Base-by-base conservation (phyloP, 2,888 invertebrate genomes). In the Agrypnus murinus region DNA sequence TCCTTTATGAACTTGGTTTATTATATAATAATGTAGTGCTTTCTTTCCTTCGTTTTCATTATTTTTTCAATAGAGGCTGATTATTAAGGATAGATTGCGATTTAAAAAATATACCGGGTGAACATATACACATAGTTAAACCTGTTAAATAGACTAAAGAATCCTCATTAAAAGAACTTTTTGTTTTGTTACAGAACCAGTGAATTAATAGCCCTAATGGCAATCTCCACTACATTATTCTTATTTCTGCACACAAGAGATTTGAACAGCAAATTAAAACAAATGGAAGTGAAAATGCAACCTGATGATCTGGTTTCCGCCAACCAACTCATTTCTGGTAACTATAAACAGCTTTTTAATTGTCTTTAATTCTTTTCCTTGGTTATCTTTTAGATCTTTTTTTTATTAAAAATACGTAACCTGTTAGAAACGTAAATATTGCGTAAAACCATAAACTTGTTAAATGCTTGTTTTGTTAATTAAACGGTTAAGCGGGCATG, bases 181-280 rank as follows among this genome's bases (percentile, higher is more conserved):
- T 25, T 25, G 25, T 82, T 82, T 77, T 75, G 69, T 88, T 89
- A 55, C 88, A 95, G 95, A 85, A 94, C 95, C 65, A 94, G 93
- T 81, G 95, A 95, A 86, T 87, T 95, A 81, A 91, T 95, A 77
- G 95, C 95, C 14, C 86, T 95, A 74, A 88, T 95, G 81, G 95
- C 94, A 34, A 91, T 95, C 74, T 95, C 94, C 53, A 93, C 93
- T 80, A 95, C 95, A 0, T 87, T 95, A 80, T 95, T 95, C 86
- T 90, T 95, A 79, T 95, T 95, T 85, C 88, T 95, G 75, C 95
- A 95, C 87, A 95, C 95, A 59, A 88, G 94, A 78, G 94, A 94
- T 83, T 87, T 95, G 72, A 93, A 93, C 87, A 93, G 93, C 73
- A 92, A 93, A 84, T 88, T 95, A 75, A 90, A 90, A 74, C 92